These are phyloP conservation scores for Agriotes lineatus DNA, from an alignment of 2,888 invertebrate species.

Conservation along the genomic window DNA sequence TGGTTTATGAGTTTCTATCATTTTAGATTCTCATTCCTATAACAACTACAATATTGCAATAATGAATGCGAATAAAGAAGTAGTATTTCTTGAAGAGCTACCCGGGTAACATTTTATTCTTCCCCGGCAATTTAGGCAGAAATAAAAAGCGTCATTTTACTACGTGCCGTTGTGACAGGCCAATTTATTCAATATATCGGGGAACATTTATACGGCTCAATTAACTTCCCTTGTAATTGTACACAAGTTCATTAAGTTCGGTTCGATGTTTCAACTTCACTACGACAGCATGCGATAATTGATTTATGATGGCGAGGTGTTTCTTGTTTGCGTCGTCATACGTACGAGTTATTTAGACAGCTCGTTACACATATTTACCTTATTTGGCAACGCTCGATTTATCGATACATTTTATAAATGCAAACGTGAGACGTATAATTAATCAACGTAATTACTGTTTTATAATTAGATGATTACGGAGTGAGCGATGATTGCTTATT, in stretches of 20 bases:
- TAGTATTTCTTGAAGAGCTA: too few relatives aligned
- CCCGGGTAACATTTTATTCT: neutral
- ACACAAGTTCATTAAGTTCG: slow-evolving; percentile 37
- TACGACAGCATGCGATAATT: slow-evolving; percentile 21
- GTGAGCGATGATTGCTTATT: too few relatives aligned
- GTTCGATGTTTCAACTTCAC: slow-evolving; percentile 12
- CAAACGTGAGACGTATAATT: too few relatives aligned
- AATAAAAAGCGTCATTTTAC: slow-evolving; percentile 33
- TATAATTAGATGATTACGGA: too few relatives aligned
- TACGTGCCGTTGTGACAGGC: slow-evolving; percentile 39
- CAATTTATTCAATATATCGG: slow-evolving; percentile 44
- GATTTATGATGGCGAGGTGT: slow-evolving; percentile 32
- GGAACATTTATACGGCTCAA: slow-evolving; percentile 43
- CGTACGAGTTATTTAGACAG: neutral
- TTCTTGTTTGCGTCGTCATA: neutral
- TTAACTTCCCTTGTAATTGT: slow-evolving; percentile 43
- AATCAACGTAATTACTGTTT: too few relatives aligned
- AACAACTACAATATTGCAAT: too few relatives aligned
- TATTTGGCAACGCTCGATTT: neutral
- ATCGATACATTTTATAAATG: neutral
- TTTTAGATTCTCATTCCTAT: too few relatives aligned
- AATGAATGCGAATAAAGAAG: too few relatives aligned
- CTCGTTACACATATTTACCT: neutral
- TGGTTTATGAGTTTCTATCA: too few relatives aligned
- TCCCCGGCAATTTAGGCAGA: neutral